Base-by-base conservation (phyloP, 1,140 invertebrate genomes). In the Drosophila punjabiensis region DNA sequence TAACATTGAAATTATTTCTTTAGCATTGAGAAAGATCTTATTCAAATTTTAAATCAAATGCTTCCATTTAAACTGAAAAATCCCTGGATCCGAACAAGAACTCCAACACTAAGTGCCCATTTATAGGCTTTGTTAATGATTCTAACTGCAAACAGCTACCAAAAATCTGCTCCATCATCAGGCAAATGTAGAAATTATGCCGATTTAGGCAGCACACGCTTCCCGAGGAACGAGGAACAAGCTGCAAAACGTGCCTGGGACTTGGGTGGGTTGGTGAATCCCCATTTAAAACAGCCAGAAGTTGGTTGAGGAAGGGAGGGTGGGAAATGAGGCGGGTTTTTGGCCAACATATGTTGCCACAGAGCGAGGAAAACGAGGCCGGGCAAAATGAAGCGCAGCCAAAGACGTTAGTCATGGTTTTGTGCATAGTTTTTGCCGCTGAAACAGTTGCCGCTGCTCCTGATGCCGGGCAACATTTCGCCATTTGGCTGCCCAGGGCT, bases 371-470 rank as follows among this genome's bases (percentile, higher is more conserved):
- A 70, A 53, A 52, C 63, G 81, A 43, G 64, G 73, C 83, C 45
- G 47, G 47, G 76, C 69, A 79, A 79, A 84, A 85, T 87, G 78
- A 92, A 88, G 87, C 91, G 77, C 82, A 91, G 78, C 91, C 76
- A 90, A 92, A 89, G 80, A 81, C 79, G 82, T 92, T 92, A 92
- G 91, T 92, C 86, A 92, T 92, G 91, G 91, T 92, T 92, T 84
- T 82, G 71, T 77, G 80, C 85, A 86, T 86, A 84, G 76, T 85
- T 91, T 91, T 81, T 81, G 88, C 76, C 50, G 64, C 71, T 68
- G 69, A 65, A 67, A 67, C 65, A 43, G 58, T 43, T 63, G 66
- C 45, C 43, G 52, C 48, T 65, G 41, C n/a, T 58, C 41, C 43
- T 69, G 53, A 13, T 47, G 45, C 56, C 59, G 59, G 70, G 68